Base-by-base conservation (phyloP, 1,140 invertebrate genomes). In the Sminthurides bifidus region DNA sequence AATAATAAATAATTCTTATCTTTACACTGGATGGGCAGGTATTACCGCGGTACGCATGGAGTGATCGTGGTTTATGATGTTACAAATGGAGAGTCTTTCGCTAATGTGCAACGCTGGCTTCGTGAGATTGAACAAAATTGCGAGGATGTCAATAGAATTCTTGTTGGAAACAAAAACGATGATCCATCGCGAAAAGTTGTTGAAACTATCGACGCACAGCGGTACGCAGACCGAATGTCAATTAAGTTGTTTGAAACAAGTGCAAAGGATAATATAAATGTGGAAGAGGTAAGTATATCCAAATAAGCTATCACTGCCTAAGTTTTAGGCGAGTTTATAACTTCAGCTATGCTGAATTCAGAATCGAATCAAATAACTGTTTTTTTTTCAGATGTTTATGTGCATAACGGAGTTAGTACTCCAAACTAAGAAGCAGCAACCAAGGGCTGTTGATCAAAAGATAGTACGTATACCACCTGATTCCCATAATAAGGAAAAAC, bases 41-140 rank as follows among this genome's bases (percentile, higher is more conserved):
- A 98, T 72, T 99, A 98, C 70, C 78, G 95, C 72, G 95, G 95
- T 48, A 98, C 95, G 27, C 94, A 98, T 75, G 95, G 95, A 52
- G 94, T 98, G 35, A 93, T 99, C 67, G 91, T 99, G 50, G 95
- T 99, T 14, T 99, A 98, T 74, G 95, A 98, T 80, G 94, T 99
- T 24, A 93, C 89, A 45, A 97, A 89, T 74, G 93, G 92, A 26
- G 94, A 99, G 70, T 93, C 92, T 8, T 99, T 99, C 78, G 92
- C 92, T 46, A 98, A 98, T 76, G 93, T 99, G 0, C 95, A 97
- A 71, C 76, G 94, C 70, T 92, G 88, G 88, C 76, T 97, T 30
- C 90, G 96, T 69, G 95, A 99, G 78, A 99, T 99, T 65, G 93
- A 98, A 69, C 89, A 96, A 70, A 98, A 99, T 76, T 99, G 95